Percentiles rank a stretch among this genome's conserved stretches.
Conservation (phyloP, 2,797 vertebrate species). For the Enteromius afrohamiltoni region DNA sequence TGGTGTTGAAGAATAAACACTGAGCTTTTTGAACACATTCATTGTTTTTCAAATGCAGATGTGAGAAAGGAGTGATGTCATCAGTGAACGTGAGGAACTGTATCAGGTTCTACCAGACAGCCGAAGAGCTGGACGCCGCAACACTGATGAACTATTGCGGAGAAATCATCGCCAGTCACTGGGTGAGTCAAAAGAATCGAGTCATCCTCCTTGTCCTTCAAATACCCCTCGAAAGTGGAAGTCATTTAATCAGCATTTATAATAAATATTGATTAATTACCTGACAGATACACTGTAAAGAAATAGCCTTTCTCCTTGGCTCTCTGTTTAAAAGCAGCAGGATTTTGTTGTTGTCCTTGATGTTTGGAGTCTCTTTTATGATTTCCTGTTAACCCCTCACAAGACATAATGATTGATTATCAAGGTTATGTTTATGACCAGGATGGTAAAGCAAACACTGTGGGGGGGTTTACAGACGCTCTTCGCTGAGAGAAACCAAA, state of each 20-base stretch:
- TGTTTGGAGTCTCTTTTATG: slow-evolving; percentile 47
- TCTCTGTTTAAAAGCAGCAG: background rate
- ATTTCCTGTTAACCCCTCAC: slow-evolving; percentile 48
- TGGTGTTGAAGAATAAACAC: background rate
- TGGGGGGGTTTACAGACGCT: background rate
- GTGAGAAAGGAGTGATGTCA: slow-evolving; percentile 98
- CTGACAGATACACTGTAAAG: background rate
- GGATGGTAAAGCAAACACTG: slow-evolving; percentile 37
- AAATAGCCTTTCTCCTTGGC: background rate
- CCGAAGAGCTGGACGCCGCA: slow-evolving; percentile 91
- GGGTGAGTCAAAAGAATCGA: slow-evolving; percentile 81
- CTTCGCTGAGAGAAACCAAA: background rate
- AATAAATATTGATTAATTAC: background rate
- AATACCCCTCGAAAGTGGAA: background rate
- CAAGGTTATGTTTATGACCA: slow-evolving; percentile 57
- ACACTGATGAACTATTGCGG: slow-evolving; percentile 97
- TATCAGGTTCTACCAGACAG: slow-evolving; percentile 98
- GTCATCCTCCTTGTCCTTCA: background rate
- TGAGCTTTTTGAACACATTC: background rate
- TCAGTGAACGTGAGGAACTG: slow-evolving; percentile 98
- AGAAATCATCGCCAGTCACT: slow-evolving; percentile 98
- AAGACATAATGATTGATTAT: slow-evolving; percentile 32
- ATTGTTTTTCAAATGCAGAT: slow-evolving; percentile 74
- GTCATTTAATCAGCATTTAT: background rate
- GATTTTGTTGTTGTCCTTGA: slow-evolving; percentile 13